Base-by-base conservation (phyloP, 2,113 vertebrate species). In the Anhinga anhinga region DNA sequence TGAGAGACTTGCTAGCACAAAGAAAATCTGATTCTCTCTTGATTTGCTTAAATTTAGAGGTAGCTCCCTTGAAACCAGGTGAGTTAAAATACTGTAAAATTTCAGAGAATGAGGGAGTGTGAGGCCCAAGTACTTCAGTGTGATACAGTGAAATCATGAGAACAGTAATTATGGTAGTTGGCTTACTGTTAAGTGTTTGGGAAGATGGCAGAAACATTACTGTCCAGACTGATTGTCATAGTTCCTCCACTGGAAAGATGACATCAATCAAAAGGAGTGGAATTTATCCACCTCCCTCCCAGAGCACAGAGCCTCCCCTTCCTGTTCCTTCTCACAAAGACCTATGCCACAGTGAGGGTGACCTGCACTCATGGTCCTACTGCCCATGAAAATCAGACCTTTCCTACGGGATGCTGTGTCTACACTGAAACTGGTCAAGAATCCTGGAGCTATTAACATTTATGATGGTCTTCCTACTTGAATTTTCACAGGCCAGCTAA, bases 301-400 rank as follows among this genome's bases (percentile, higher is more conserved):
- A 80, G 62, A 86, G 82, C 53, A 34, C 49, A 58, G 55, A 70
- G 63, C n/a, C 45, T 29, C 34, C 30, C 15, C 29, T 15, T 52
- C 38, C 26, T 34, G 8, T 63, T 87, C 36, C 18, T 82, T 74
- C 40, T 62, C 52, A 16, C 53, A 70, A 45, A 15, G 22, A 25
- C 29, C 18, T 58, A 0, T 8, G 3, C 36, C 21, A 27, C 13
- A 47, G 26, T 66, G 52, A 67, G 5, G 11, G 45, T 62, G 69
- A 16, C 4, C 2, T 52, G 19, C 25, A 12, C 10, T 21, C 26
- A 3, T 36, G 44, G 15, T 73, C 23, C 22, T 56, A 4, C 49
- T 40, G 53, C 30, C 49, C 0, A 0, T 73, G 45, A 61, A 72
- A 94, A 42, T 27, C 15, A 29, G 13, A 38, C 0, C 0, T 72